These are phyloP conservation scores for Notothenia rossii DNA, from an alignment of 2,113 vertebrate genomes.

Conservation along the genomic window DNA sequence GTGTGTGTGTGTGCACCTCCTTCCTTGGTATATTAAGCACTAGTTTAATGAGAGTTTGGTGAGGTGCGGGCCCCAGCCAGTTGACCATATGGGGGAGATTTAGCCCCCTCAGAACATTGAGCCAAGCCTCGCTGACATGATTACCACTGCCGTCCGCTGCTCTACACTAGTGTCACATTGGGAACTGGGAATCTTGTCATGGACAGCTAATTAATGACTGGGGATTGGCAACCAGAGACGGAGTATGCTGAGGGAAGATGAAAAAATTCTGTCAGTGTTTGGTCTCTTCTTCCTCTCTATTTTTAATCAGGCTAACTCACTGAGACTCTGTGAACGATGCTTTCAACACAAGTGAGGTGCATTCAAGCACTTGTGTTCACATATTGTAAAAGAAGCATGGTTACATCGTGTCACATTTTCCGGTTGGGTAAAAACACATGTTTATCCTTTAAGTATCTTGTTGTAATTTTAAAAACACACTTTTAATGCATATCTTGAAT, in stretches of 20 bases:
- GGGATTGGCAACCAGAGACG: constrained; percentile 66
- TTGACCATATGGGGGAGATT: constrained; percentile 98
- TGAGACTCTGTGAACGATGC: constrained; percentile 23
- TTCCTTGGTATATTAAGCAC: constrained; percentile 87
- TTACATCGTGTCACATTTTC: not conserved
- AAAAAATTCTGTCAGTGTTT: constrained; percentile 43
- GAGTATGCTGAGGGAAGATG: constrained; percentile 54
- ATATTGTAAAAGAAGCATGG: not conserved
- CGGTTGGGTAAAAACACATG: constrained; percentile 9
- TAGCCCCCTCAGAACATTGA: constrained; percentile 94
- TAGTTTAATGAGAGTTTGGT: constrained; percentile 86
- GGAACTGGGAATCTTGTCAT: constrained; percentile 67
- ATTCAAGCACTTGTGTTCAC: not conserved
- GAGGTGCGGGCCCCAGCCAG: constrained; percentile 94
- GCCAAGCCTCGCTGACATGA: constrained; percentile 96
- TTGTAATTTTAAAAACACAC: not conserved
- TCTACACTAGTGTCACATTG: constrained; percentile 79
- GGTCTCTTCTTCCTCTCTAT: constrained; percentile 39
- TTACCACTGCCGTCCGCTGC: constrained; percentile 92
- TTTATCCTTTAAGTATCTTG: not conserved
- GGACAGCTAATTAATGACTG: constrained; percentile 77
- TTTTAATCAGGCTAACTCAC: constrained; percentile 33
- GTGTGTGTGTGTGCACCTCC: constrained; percentile 29
- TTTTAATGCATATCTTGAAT: not conserved
- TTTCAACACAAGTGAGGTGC: not conserved